Evolutionary conservation across 2,113 vertebrate genomes (phyloP).

Genomic region (Oryzias javanicus): DNA sequence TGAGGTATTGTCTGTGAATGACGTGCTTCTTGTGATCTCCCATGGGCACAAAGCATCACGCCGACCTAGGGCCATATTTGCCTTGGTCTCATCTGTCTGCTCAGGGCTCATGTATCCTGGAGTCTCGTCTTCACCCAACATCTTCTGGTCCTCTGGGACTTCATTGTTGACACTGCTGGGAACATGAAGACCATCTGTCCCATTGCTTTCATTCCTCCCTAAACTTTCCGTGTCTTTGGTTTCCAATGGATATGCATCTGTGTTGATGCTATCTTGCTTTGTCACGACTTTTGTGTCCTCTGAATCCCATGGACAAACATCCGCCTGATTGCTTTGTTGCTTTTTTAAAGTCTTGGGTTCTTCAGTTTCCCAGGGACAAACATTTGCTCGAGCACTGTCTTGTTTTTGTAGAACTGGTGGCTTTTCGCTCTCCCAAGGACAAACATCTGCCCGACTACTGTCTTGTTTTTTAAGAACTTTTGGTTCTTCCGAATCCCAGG

Average conservation of each 20-base stretch:
- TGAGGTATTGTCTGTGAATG: constrained; percentile 60
- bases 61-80: constrained; percentile 59
- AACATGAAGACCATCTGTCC: neutral
- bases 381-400: constrained; percentile 3
- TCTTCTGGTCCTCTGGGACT: constrained; percentile 11
- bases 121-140: constrained; percentile 4
- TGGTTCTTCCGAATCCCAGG: constrained; percentile 48
- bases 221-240: constrained; percentile 1
- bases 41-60: constrained; percentile 75
- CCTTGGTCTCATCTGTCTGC: constrained; percentile 42
- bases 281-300: constrained; percentile 8
- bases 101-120: constrained; percentile 17
- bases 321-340: neutral
- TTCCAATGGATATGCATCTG: constrained; percentile 47
- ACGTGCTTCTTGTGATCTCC: constrained; percentile 55
- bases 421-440: constrained; percentile 55
- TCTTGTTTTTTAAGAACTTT: constrained; percentile 27
- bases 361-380: constrained; percentile 63
- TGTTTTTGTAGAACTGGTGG: constrained; percentile 22
- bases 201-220: constrained; percentile 14
- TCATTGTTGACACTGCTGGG: constrained; percentile 18
- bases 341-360: constrained; percentile 10
- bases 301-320: constrained; percentile 56
- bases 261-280: constrained; percentile 13
- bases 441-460: constrained; percentile 26